Percentiles rank a stretch among this genome's conserved stretches.
These are phyloP conservation scores for Pyrocephalus nanus DNA, from an alignment of 2,797 vertebrate species.

Conservation along the genomic window DNA sequence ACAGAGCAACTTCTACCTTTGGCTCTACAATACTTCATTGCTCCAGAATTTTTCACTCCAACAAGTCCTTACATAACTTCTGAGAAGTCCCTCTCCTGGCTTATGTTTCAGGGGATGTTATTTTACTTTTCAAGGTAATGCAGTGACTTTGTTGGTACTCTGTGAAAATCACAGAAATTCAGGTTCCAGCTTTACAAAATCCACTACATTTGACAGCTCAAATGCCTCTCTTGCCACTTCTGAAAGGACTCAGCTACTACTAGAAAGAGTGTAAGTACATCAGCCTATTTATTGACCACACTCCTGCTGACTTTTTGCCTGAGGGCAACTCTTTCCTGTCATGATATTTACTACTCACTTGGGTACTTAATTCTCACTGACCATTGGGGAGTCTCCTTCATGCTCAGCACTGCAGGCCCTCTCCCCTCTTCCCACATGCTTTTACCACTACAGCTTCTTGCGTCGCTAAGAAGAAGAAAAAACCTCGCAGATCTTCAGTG, in stretches of 20 bases:
- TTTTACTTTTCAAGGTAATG: background rate
- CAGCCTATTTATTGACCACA: background rate
- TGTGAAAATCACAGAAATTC: background rate
- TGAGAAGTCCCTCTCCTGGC: background rate
- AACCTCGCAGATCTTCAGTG: background rate
- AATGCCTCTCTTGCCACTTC: background rate
- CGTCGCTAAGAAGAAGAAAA: background rate
- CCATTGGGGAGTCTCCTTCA: background rate
- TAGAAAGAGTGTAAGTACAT: background rate
- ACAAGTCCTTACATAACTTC: background rate
- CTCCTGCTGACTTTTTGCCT: background rate
- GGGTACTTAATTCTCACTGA: background rate
- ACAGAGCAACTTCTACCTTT: background rate
- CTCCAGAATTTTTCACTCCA: background rate
- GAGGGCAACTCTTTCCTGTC: background rate
- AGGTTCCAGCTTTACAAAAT: background rate
- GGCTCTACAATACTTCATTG: background rate
- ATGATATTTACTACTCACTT: background rate
- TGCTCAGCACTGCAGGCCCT: background rate
- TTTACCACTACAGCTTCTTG: background rate
- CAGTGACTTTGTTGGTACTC: background rate
- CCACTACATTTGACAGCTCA: rapidly evolving
- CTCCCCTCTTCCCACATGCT: background rate
- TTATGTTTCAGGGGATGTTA: background rate
- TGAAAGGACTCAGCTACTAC: background rate